phyloP scores from a whole-genome alignment of 2,797 vertebrate genomes.

The Anguilla pacifica region DNA sequence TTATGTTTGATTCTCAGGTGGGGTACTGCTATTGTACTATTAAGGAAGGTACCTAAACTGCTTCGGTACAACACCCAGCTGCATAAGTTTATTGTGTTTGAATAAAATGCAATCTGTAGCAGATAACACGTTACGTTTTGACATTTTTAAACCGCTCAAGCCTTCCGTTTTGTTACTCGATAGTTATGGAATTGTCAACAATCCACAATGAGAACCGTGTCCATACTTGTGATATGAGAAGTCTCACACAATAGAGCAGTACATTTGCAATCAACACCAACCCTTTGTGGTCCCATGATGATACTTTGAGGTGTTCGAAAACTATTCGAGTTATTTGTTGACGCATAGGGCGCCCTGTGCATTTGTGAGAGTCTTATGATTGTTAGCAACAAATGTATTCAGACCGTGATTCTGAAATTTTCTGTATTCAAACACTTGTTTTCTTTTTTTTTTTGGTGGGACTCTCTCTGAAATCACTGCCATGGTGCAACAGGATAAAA shows the following conservation, averaged over 20 bases:
- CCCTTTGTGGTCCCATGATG: not conserved
- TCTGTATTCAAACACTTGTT: not conserved
- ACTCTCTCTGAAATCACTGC: not conserved
- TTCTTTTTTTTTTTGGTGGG: not conserved
- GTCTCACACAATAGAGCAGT: no score
- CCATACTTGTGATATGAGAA: no score
- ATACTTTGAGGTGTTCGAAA: not conserved
- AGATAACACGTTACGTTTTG: no score
- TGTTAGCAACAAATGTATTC: not conserved
- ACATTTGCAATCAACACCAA: not conserved
- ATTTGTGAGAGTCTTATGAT: not conserved
- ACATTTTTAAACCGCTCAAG: no score
- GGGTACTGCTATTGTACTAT: no score
- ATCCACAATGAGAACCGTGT: no score
- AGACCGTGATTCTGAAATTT: not conserved
- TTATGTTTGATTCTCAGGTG: no score
- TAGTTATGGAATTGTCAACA: not conserved
- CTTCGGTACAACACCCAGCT: no score
- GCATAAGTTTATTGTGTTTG: no score
- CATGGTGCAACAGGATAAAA: not conserved
- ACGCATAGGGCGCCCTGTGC: not conserved
- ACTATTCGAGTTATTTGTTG: not conserved
- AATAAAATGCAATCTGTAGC: no score
- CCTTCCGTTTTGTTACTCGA: not conserved
- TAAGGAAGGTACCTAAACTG: no score